Percentiles rank a stretch among this genome's conserved stretches.
Conservation (phyloP, 1,140 invertebrate genomes). For the Caenorhabditis elegans region DNA sequence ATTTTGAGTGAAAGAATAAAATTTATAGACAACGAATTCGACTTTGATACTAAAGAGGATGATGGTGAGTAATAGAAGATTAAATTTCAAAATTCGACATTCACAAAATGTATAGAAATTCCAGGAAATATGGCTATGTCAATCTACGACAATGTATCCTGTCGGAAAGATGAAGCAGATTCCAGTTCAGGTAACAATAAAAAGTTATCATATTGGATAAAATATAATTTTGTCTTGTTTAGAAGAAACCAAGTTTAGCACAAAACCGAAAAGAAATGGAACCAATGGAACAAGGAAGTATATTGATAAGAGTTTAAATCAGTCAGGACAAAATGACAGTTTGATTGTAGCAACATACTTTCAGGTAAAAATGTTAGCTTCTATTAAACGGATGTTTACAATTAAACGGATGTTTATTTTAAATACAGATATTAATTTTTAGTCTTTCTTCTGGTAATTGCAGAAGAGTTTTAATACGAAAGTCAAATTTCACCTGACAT, state of each 20-base stretch:
- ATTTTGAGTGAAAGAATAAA: slow-evolving; percentile 15
- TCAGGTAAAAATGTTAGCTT: neutral
- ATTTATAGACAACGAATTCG: slow-evolving; percentile 3
- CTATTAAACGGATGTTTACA: too few species aligned
- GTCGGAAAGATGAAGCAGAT: neutral
- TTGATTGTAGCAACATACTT: neutral
- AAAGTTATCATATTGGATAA: neutral
- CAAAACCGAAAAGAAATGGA: neutral
- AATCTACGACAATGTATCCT: slow-evolving; percentile 16
- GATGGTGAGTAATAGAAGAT: neutral
- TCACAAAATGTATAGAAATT: neutral
- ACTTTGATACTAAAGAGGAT: neutral
- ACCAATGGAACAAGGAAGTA: neutral
- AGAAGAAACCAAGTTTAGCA: slow-evolving; percentile 13
- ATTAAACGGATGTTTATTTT: too few species aligned
- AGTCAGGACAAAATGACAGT: neutral
- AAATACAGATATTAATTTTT: too few species aligned
- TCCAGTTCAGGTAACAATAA: neutral
- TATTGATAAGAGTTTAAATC: neutral
- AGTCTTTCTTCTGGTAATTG: too few species aligned
- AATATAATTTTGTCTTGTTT: neutral
- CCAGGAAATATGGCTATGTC: neutral
- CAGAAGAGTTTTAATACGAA: too few species aligned
- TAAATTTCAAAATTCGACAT: neutral
- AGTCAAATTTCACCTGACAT: too few species aligned